Base-by-base conservation (phyloP, 1,140 invertebrate species). In the Sitophilus oryzae region DNA sequence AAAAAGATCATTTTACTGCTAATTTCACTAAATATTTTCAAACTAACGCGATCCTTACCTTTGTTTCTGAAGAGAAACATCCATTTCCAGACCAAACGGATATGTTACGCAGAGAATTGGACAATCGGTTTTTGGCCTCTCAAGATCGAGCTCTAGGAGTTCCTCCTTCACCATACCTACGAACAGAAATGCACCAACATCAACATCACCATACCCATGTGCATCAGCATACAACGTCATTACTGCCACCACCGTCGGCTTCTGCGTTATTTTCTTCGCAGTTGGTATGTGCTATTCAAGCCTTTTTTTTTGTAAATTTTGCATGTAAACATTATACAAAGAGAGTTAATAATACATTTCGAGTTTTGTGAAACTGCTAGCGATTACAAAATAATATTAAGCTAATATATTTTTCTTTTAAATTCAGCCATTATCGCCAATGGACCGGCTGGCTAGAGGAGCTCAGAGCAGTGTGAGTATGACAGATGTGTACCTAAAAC, bases 161-260 rank as follows among this genome's bases (percentile, higher is more conserved):
- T 6, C 67, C 61, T 58, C 73, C 79, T 38, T 79, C 82, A 23
- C 82, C 85, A 15, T 91, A 85, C 69, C 75, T 89, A 60, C 80
- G 89, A 59, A 87, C 86, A 9, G 88, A 92, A 72, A 85, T 91
- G 81, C 89, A 92, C 73, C 89, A 92, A 74, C 89, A 92, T 77
- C 89, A 92, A 70, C 89, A 92, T 73, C 88, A 91, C 64, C 89
- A 91, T 71, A 90, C 89, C 19, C 91, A 94, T 72, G 85, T 93
- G 57, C 91, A 93, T 77, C 90, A 91, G 70, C 89, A 89, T 64
- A 82, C 86, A 65, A 79, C 81, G 61, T 78, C 82, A 15, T 66
- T 81, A 46, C 68, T 78, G 43, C 79, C 76, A 34, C 79, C 84
- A 37, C 74, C 79, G 23, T 68, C 76, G 2, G 73, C 79, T 11